These are phyloP conservation scores for Gouania willdenowi DNA, from an alignment of 2,797 vertebrate genomes.

Conservation along the genomic window DNA sequence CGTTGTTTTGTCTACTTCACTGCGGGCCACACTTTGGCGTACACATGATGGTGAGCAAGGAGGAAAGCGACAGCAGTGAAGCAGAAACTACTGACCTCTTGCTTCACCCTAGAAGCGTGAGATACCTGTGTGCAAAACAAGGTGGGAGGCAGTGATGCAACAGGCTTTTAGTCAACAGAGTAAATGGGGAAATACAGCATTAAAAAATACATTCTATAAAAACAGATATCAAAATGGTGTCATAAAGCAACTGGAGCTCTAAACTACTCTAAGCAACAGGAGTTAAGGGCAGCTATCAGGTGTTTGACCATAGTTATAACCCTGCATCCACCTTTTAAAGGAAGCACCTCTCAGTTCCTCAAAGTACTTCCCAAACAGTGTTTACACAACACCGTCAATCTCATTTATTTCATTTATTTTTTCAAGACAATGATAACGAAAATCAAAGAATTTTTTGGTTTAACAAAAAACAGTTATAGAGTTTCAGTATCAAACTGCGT, in stretches of 20 bases:
- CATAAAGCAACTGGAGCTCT: neutral
- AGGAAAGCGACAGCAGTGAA: conserved; percentile 7
- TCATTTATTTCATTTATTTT: too few species aligned
- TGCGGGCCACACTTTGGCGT: conserved; percentile 6
- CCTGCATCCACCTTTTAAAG: conserved; percentile 1
- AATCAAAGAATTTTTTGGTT: too few species aligned
- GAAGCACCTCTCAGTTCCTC: neutral
- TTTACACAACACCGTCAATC: too few species aligned
- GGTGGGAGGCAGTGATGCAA: conserved; percentile 34
- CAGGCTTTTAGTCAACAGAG: conserved; percentile 34
- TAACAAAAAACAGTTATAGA: too few species aligned
- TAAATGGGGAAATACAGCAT: neutral
- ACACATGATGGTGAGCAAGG: neutral
- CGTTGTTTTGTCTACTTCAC: conserved; percentile 31
- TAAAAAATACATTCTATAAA: conserved; percentile 3
- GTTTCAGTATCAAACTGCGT: too few species aligned
- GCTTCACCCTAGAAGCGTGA: conserved; percentile 1
- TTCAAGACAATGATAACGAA: too few species aligned
- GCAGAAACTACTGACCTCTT: neutral
- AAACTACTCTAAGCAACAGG: neutral
- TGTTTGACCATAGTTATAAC: conserved; percentile 21
- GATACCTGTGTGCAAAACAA: conserved; percentile 1
- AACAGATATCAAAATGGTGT: conserved; percentile 12
- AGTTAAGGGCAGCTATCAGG: conserved; percentile 4
- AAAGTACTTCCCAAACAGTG: neutral